These are phyloP conservation scores for Acronicta alni DNA, from an alignment of 2,888 invertebrate genomes.

Conservation along the genomic window DNA sequence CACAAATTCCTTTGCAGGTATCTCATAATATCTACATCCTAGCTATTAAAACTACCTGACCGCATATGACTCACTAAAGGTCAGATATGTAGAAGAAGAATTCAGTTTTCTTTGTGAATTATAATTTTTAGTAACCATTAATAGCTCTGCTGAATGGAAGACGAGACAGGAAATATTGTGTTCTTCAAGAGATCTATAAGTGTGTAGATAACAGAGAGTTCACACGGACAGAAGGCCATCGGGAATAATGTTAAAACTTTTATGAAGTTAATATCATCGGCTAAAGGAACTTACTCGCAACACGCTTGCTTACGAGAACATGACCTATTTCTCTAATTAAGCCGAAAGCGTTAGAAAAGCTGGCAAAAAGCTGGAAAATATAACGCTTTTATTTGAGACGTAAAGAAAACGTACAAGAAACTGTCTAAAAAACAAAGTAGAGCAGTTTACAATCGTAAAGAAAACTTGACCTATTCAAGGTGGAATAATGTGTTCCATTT, in stretches of 20 bases:
- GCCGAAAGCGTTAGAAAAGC: constrained; percentile 3
- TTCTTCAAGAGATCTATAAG: too few relatives aligned
- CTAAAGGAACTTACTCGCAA: constrained; percentile 17
- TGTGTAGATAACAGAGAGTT: too few relatives aligned
- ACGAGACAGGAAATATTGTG: too few relatives aligned
- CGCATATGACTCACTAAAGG: constrained; percentile 23
- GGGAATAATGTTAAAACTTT: constrained; percentile 7
- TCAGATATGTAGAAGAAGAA: constrained; percentile 15
- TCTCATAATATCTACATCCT: constrained; percentile 14
- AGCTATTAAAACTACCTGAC: constrained; percentile 25
- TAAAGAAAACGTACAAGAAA: constrained; percentile 4
- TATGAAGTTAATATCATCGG: constrained; percentile 3
- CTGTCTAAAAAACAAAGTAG: neutral
- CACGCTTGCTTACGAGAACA: constrained; percentile 41
- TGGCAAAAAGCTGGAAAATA: constrained; percentile 14
- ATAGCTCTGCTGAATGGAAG: too few relatives aligned
- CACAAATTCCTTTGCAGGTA: constrained; percentile 26
- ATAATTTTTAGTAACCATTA: too few relatives aligned
- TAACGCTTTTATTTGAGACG: constrained; percentile 6
- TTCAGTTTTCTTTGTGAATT: neutral
- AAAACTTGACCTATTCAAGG: constrained; percentile 17
- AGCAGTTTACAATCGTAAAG: neutral
- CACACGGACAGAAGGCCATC: too few relatives aligned
- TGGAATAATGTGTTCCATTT: constrained; percentile 2
- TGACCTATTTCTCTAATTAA: constrained; percentile 41